Base-by-base conservation (phyloP, 1,140 invertebrate genomes). In the Delia radicum region DNA sequence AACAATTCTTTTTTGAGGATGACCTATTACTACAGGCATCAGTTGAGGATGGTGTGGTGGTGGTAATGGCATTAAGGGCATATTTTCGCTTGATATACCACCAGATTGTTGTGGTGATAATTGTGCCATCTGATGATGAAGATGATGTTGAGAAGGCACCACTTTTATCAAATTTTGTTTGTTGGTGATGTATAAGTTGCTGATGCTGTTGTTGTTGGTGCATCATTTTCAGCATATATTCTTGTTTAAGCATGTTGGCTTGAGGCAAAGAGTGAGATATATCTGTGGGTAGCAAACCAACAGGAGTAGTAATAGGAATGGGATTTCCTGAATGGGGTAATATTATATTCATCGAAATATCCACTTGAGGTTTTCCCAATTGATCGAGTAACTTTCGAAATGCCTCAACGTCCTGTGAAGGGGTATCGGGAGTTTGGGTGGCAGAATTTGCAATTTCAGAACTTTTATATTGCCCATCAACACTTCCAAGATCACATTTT, bases 351-450 rank as follows among this genome's bases (percentile, higher is more conserved):
- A 37, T 62, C 42, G 55, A 24, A 6, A 42, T 67, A 21, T 42
- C 27, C 31, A 69, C 18, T 67, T n/a, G 29, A 33, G 65, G 65
- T 24, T 69, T 75, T 42, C 73, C 65, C 15, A 79, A 24, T 63
- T 79, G 75, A 31, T 75, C 72, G 13, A 78, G 29, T 27, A 79
- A 24, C 75, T 77, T 76, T 42, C 76, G 76, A 69, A 79, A 79
- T 42, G 76, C 75, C 67, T 76, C 67, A n/a, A 76, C 37, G 37
- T 79, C 77, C 46, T 76, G 76, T 26, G 69, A 63, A 26, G 73
- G 18, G 18, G 37, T 69, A 7, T 69, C 65, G 2, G 18, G 12
- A 15, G 65, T 2, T 33, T 69, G 65, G 10, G 29, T 15, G 3
- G 65, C 15, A 21, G 4, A 6, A 3, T 61, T 18, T 24, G 8